Conservation (phyloP, 2,113 vertebrate species). For the Microcebus lehilahytsara region DNA sequence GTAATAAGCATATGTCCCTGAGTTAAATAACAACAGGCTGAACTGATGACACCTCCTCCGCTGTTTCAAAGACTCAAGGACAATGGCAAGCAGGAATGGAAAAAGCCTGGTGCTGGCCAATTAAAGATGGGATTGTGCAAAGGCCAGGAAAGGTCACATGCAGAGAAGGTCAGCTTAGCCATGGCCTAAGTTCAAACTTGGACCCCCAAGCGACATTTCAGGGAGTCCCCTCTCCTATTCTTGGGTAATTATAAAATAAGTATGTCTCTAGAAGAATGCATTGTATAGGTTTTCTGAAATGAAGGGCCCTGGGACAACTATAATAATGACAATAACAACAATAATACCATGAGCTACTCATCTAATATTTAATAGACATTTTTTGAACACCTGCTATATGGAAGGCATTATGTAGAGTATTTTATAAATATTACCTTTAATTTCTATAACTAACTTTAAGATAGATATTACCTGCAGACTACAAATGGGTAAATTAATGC, state of each 20-base stretch:
- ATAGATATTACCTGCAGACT: background rate
- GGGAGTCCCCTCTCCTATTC: background rate
- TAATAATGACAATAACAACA: slow-evolving; percentile 25
- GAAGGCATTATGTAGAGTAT: background rate
- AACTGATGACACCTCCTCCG: slow-evolving; percentile 47
- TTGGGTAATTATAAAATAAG: slow-evolving; percentile 40
- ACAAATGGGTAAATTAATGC: slow-evolving; percentile 15
- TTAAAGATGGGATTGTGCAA: slow-evolving; percentile 58
- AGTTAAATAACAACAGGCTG: slow-evolving; percentile 60
- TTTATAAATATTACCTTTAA: slow-evolving; percentile 35
- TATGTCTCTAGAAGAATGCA: slow-evolving; percentile 31
- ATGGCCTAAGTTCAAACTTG: slow-evolving; percentile 46
- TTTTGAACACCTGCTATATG: background rate
- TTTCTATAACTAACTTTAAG: slow-evolving; percentile 6
- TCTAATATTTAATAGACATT: slow-evolving; percentile 19
- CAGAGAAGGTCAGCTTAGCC: slow-evolving; percentile 43
- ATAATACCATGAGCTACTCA: background rate
- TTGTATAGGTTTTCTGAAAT: slow-evolving; percentile 2
- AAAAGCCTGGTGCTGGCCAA: slow-evolving; percentile 28
- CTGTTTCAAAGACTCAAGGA: slow-evolving; percentile 46
- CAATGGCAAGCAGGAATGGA: slow-evolving; percentile 50
- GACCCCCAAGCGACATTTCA: slow-evolving; percentile 59
- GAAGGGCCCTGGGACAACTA: background rate
- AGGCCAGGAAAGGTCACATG: slow-evolving; percentile 49
- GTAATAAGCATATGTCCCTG: background rate